Evolutionary conservation across 2,113 vertebrate species (phyloP).

Genomic region (Falcunculus frontatus): DNA sequence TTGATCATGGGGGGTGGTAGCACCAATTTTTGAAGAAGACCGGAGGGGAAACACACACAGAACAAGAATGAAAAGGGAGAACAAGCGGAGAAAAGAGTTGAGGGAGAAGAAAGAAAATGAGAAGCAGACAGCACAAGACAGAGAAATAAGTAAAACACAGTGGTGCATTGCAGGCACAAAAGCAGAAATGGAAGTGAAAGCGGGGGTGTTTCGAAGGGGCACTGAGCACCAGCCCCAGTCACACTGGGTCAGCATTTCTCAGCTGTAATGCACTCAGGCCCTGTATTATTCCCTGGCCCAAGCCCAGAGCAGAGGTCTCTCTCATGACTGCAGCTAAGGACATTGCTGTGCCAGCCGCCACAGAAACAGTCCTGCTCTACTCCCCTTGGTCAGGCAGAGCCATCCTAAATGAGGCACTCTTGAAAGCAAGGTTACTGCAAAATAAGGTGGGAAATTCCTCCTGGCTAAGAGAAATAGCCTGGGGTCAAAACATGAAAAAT

Average conservation of each 20-base stretch:
- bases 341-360: not conserved
- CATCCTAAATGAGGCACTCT: not conserved
- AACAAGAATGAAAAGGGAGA: not conserved
- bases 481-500: not conserved
- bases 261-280: fast-evolving
- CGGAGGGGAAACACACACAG: not conserved
- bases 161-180: not conserved
- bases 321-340: not conserved
- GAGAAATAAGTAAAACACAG: not conserved
- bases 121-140: not conserved
- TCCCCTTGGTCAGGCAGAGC: not conserved
- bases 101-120: not conserved
- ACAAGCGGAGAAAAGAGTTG: not conserved
- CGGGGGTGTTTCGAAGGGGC: not conserved
- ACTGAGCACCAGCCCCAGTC: not conserved
- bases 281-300: not conserved
- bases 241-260: not conserved
- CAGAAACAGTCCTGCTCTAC: not conserved
- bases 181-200: slow-evolving; percentile 30
- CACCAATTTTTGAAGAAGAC: not conserved
- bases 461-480: not conserved
- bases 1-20: not conserved
- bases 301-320: not conserved
- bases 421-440: not conserved
- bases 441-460: not conserved